Evolutionary conservation across 2,888 invertebrate genomes (phyloP), one percentile per base, ranked within the genome.

Genomic region (Therioaphis trifolii): DNA sequence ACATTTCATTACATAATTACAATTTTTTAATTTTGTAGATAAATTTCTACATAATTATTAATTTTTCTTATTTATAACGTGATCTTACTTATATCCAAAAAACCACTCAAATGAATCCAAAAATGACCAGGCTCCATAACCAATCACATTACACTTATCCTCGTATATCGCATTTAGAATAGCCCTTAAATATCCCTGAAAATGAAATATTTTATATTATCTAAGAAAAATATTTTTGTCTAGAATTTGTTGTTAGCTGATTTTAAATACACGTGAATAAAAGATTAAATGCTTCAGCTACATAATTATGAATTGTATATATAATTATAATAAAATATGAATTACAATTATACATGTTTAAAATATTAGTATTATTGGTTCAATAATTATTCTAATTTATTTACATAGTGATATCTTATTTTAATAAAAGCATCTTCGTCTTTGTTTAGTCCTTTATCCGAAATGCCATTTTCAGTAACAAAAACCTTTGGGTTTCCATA

Each of bases 81-180:
- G 58, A 58, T 46, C 27, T 92, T 90, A 93, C 91, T 92, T 92
- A 87, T 91, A 95, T 40, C 95, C 95, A 63, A 91, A 90, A 85
- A 90, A 90, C 95, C 95, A 95, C 88, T 96, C 95, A 88, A 93
- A 94, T 87, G 94, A 94, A 87, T 96, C 95, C 89, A 95, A 90
- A 29, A 96, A 89, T 86, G 93, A 93, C 94, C 95, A 95, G 77
- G 92, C 92, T 0, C 93, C 91, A 87, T 95, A 96, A 0, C 92
- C 94, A 12, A 91, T 89, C 0, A 91, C 89, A 14, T 89, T 90
- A 18, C 91, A 90, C 2, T 88, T 89, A 80, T 91, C 91, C 11
- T 91, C 90, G 85, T 90, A 88, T 74, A 91, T 89, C 2, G 91
- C 91, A 84, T 90, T 89, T 21, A 91, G 85, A 84, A 91, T 75